Conservation (phyloP, 2,797 vertebrate genomes). For the Hippopotamyrus pictus region DNA sequence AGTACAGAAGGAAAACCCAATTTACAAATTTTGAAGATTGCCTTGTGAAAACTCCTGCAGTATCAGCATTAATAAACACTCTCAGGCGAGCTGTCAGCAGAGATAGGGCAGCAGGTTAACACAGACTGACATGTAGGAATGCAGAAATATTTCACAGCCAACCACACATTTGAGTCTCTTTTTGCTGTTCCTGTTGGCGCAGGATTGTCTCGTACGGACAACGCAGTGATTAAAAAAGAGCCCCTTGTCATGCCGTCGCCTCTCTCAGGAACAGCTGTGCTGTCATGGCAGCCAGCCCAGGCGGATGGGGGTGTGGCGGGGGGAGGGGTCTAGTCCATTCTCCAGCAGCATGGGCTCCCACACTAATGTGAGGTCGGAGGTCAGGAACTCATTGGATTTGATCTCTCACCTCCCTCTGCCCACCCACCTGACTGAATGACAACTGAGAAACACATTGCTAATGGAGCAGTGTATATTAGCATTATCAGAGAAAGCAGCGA, state of each 20-base stretch:
- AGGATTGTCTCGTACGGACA: not conserved
- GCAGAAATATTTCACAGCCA: not conserved
- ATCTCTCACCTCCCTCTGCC: conserved; percentile 7
- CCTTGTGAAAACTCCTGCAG: not conserved
- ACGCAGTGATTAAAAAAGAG: not conserved
- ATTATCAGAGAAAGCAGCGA: not conserved
- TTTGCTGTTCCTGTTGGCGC: not conserved
- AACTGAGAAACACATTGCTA: not conserved
- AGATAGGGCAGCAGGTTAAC: not conserved
- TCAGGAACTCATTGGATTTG: not conserved
- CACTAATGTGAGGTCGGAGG: not conserved
- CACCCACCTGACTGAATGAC: conserved; percentile 7
- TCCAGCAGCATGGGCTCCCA: conserved; percentile 3
- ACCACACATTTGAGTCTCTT: not conserved
- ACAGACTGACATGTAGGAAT: not conserved
- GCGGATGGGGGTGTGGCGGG: not conserved
- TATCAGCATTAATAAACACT: not conserved
- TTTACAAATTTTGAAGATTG: not conserved
- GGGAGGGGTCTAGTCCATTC: not conserved
- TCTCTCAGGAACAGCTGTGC: not conserved
- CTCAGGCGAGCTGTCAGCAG: not conserved
- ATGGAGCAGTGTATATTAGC: not conserved
- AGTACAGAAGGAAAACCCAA: not conserved
- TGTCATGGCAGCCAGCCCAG: conserved; percentile 9
- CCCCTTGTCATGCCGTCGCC: not conserved